Evolutionary conservation across 1,140 invertebrate species (phyloP).

Genomic region (Drosophila ficusphila): DNA sequence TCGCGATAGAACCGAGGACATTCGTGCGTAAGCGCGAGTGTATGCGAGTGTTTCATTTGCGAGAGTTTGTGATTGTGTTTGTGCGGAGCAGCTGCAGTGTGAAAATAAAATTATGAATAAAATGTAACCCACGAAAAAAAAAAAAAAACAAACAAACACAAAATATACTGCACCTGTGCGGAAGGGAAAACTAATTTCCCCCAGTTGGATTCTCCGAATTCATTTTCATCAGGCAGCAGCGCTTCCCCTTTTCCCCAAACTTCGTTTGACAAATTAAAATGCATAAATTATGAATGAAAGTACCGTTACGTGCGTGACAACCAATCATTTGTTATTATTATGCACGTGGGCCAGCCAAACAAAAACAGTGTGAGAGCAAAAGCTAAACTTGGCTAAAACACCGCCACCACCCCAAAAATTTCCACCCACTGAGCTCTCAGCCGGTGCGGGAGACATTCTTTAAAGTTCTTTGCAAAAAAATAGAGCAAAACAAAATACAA

Average conservation of each 20-base stretch:
- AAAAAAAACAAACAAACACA: conserved; percentile 19
- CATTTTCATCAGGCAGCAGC: conserved; percentile 20
- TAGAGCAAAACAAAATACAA: conserved; percentile 5
- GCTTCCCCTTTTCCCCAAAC: conserved; percentile 4
- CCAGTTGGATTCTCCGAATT: conserved; percentile 21
- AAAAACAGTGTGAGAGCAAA: conserved; percentile 24
- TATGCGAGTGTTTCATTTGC: conserved; percentile 1
- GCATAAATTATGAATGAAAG: conserved; percentile 83
- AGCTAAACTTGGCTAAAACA: conserved; percentile 37
- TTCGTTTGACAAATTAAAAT: conserved; percentile 81
- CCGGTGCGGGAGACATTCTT: conserved; percentile 16
- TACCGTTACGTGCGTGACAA: conserved; percentile 82
- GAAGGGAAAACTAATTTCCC: conserved; percentile 14
- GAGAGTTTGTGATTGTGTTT: conserved; percentile 16
- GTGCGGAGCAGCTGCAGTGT: conserved; percentile 36
- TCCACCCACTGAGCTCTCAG: background rate
- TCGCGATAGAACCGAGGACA: conserved; percentile 43
- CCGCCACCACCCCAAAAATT: background rate
- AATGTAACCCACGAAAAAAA: conserved; percentile 26
- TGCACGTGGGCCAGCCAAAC: conserved; percentile 65
- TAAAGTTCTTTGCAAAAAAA: conserved; percentile 24
- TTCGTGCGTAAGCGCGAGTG: conserved; percentile 22
- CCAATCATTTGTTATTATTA: conserved; percentile 82
- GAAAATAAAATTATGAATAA: conserved; percentile 69
- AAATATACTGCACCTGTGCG: conserved; percentile 5